Base-by-base conservation (phyloP, 2,888 invertebrate genomes). In the Aplocera efformata region DNA sequence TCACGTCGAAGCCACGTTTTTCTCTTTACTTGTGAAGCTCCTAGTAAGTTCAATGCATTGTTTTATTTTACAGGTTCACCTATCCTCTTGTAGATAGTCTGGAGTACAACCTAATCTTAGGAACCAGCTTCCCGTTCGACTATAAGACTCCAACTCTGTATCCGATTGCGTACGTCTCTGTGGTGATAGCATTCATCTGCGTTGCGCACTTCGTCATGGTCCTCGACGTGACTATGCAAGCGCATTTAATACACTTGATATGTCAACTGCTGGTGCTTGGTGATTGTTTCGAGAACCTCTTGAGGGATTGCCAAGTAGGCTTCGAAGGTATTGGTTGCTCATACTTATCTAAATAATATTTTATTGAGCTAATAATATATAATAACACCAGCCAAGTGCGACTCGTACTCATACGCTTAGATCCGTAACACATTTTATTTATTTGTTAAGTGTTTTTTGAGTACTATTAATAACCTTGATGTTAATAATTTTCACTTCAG, bases 1-100 rank as follows among this genome's bases (percentile, higher is more conserved):
- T n/a, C n/a, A n/a, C n/a, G n/a, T n/a, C n/a, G n/a, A n/a, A n/a
- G n/a, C n/a, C n/a, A n/a, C n/a, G n/a, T n/a, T n/a, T n/a, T n/a
- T n/a, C n/a, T n/a, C n/a, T n/a, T n/a, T n/a, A n/a, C n/a, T n/a
- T n/a, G n/a, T n/a, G n/a, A n/a, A n/a, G n/a, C n/a, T n/a, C n/a
- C n/a, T n/a, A n/a, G n/a, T n/a, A n/a, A n/a, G n/a, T n/a, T n/a
- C n/a, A n/a, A n/a, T n/a, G n/a, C n/a, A n/a, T n/a, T n/a, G n/a
- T n/a, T n/a, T n/a, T n/a, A n/a, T n/a, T n/a, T 73, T 71, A 6
- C 60, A 84, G 84, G 84, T 72, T 69, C 33, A 51, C 69, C 7
- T 80, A 64, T 23, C 83, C 82, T 1, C 36, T 82, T 25, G 26
- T 82, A 1, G 84, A 84, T 34, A 78, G 79, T 1, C 8, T 77